Percentiles rank a stretch among this genome's conserved stretches.
phyloP scores from a whole-genome alignment of 2,888 invertebrate genomes.

The Spodoptera exigua region DNA sequence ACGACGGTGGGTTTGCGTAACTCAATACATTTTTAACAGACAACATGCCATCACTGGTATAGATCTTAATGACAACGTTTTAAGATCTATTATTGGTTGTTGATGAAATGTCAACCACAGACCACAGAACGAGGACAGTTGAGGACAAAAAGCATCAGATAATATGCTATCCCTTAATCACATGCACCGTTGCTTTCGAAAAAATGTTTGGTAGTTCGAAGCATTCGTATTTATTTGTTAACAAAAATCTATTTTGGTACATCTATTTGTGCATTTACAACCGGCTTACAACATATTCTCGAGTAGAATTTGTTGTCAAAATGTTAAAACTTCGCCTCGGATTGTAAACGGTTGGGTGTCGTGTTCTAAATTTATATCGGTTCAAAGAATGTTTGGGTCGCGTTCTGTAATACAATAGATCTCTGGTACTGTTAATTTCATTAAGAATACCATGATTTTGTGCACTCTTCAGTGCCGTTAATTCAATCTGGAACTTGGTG shows the following conservation, averaged over 20 bases:
- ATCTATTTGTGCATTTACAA: conserved; percentile 80
- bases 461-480: conserved; percentile 81
- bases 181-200: conserved; percentile 87
- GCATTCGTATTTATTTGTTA: conserved; percentile 78
- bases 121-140: conserved; percentile 85
- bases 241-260: conserved; percentile 77
- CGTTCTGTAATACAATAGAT: conserved; percentile 74
- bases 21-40: conserved; percentile 80
- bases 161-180: conserved; percentile 89
- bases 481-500: conserved; percentile 75
- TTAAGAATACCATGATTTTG: conserved; percentile 72
- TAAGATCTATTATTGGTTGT: conserved; percentile 69
- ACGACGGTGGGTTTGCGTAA: conserved; percentile 86
- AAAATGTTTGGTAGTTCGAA: conserved; percentile 83
- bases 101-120: conserved; percentile 75
- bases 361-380: conserved; percentile 79
- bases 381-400: conserved; percentile 76
- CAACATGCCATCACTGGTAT: conserved; percentile 44
- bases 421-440: conserved; percentile 78
- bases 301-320: conserved; percentile 76
- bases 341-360: conserved; percentile 65
- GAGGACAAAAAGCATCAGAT: conserved; percentile 83
- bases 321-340: conserved; percentile 70
- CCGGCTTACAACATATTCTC: conserved; percentile 71
- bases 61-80: conserved; percentile 62